phyloP scores from a whole-genome alignment of 2,888 invertebrate genomes.

The Caenorhabditis sp. region DNA sequence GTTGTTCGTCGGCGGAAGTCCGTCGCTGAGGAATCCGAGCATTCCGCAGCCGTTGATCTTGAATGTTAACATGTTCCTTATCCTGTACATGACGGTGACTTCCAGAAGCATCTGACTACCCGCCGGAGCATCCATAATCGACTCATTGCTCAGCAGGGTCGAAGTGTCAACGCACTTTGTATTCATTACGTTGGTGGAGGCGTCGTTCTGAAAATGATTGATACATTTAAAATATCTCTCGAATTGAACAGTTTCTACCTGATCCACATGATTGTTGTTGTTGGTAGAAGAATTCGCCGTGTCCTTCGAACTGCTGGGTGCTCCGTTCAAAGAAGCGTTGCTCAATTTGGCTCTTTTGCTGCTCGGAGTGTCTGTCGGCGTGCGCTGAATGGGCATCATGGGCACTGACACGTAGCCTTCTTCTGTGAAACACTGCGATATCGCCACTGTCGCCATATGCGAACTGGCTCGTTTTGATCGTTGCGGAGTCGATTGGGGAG shows the following conservation, averaged over 20 bases:
- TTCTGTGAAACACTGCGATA: slow-evolving; percentile 51
- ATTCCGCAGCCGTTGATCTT: slow-evolving; percentile 45
- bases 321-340: no score
- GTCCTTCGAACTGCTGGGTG: no score
- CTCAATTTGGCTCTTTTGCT: slow-evolving; percentile 35
- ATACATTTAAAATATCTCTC: no score
- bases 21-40: slow-evolving; percentile 46
- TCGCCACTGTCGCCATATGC: slow-evolving; percentile 46
- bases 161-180: slow-evolving; percentile 30
- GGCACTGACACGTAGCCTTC: slow-evolving; percentile 52
- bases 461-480: slow-evolving; percentile 59
- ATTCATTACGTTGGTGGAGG: slow-evolving; percentile 33
- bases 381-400: slow-evolving; percentile 40
- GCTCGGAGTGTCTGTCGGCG: slow-evolving; percentile 20
- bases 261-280: neutral
- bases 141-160: slow-evolving; percentile 14
- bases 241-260: no score
- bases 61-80: slow-evolving; percentile 25
- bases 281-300: no score
- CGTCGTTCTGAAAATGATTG: slow-evolving; percentile 31
- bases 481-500: slow-evolving; percentile 24
- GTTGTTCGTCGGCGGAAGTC: slow-evolving; percentile 21
- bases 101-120: slow-evolving; percentile 37
- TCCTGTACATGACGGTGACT: slow-evolving; percentile 43
- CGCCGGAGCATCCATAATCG: slow-evolving; percentile 39